Evolutionary conservation across 2,797 vertebrate genomes (phyloP).

Genomic region (Heteromormyrus szaboi): DNA sequence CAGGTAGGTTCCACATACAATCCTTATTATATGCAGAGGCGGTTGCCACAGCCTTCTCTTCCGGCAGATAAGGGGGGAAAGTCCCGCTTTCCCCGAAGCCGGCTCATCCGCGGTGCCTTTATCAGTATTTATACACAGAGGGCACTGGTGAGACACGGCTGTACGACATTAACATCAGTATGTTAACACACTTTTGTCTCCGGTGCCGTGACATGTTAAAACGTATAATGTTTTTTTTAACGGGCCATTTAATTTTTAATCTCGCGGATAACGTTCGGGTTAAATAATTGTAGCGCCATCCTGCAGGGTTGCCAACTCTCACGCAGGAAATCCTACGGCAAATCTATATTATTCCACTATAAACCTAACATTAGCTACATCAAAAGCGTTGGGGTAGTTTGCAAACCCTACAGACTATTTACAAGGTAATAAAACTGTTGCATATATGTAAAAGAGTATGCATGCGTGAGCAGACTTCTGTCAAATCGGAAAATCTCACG

Average conservation of each 20-base stretch:
- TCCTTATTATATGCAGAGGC: background rate
- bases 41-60: background rate
- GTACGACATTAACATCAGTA: background rate
- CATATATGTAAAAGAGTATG: background rate
- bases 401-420: background rate
- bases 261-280: background rate
- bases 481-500: background rate
- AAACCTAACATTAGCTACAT: background rate
- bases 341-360: background rate
- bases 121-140: conserved; percentile 29
- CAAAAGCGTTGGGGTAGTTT: background rate
- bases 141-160: conserved; percentile 4
- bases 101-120: background rate
- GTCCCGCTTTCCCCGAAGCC: background rate
- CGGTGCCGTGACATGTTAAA: background rate
- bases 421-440: background rate
- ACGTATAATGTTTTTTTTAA: background rate
- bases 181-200: background rate
- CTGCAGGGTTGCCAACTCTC: background rate
- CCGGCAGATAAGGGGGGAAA: background rate
- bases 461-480: background rate
- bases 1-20: background rate
- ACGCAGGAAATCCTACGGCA: background rate
- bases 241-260: background rate
- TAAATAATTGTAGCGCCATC: background rate